Evolutionary conservation across 53 echinoderm and acorn worm genomes (phyloP).

Genomic region (Zoroaster sp.): DNA sequence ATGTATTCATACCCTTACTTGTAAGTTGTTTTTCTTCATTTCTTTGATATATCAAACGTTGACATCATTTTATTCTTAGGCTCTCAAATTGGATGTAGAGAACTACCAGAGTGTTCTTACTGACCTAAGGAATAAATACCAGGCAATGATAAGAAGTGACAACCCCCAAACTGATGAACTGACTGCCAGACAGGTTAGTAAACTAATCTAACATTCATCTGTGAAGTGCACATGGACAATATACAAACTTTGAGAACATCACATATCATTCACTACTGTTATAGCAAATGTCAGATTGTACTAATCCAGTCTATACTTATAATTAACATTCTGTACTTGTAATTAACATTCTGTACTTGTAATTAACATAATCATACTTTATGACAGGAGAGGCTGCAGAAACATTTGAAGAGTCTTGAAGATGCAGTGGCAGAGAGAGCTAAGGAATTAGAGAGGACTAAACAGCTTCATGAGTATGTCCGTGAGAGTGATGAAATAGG

Average conservation of each 20-base stretch:
- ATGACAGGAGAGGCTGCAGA: slow-evolving; percentile 65
- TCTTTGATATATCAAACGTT: too few species aligned
- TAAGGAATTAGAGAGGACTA: slow-evolving; percentile 76
- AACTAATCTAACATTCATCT: not conserved
- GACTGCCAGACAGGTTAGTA: slow-evolving; percentile 75
- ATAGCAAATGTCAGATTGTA: too few species aligned
- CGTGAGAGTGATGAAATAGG: slow-evolving; percentile 94
- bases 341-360: too few species aligned
- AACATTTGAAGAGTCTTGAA: slow-evolving; percentile 62
- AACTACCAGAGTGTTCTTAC: slow-evolving; percentile 73
- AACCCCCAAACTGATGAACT: slow-evolving; percentile 69
- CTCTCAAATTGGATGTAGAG: slow-evolving; percentile 76
- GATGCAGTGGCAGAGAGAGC: slow-evolving; percentile 55
- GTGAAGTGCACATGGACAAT: not conserved
- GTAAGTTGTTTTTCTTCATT: too few species aligned
- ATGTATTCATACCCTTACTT: too few species aligned
- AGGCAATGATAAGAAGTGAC: slow-evolving; percentile 45
- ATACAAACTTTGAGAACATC: too few species aligned
- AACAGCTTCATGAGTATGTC: slow-evolving; percentile 80
- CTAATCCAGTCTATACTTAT: too few species aligned
- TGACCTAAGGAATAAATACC: slow-evolving; percentile 56
- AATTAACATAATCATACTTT: too few species aligned
- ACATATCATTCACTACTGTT: too few species aligned
- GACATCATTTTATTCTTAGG: slow-evolving; percentile 58
- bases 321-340: too few species aligned